phyloP scores from a whole-genome alignment of 2,797 vertebrate genomes.

The Arremon brunneinucha region DNA sequence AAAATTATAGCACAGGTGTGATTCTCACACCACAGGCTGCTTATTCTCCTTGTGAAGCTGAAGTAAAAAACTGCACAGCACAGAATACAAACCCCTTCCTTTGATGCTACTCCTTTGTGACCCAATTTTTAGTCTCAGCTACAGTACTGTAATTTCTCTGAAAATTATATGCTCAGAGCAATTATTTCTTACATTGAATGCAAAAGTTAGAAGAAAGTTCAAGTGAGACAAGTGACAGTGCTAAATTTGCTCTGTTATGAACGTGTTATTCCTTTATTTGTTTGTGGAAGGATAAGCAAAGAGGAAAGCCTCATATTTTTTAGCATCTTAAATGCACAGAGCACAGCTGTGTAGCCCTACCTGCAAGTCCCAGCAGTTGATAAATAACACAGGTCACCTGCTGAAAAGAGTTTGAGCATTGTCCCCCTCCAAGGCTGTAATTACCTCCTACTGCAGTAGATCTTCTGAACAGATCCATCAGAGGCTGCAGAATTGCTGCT shows the following conservation, averaged over 20 bases:
- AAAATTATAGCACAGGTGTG: not conserved
- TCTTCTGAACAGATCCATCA: not conserved
- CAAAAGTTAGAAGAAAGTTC: not conserved
- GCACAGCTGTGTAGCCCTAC: not conserved
- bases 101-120: not conserved
- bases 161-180: not conserved
- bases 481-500: not conserved
- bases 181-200: not conserved
- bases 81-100: not conserved
- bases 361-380: not conserved
- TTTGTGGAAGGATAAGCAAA: not conserved
- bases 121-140: not conserved
- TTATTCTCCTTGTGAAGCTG: not conserved
- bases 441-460: not conserved
- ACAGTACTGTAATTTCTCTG: not conserved
- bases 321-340: not conserved
- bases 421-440: not conserved
- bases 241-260: not conserved
- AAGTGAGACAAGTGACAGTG: not conserved
- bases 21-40: not conserved
- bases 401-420: not conserved
- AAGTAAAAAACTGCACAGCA: not conserved
- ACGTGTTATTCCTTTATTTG: accelerated
- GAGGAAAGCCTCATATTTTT: not conserved
- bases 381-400: not conserved